Evolutionary conservation across 2,888 invertebrate species (phyloP), one percentile per base, ranked within the genome.

Genomic region (Pinctada fucata): DNA sequence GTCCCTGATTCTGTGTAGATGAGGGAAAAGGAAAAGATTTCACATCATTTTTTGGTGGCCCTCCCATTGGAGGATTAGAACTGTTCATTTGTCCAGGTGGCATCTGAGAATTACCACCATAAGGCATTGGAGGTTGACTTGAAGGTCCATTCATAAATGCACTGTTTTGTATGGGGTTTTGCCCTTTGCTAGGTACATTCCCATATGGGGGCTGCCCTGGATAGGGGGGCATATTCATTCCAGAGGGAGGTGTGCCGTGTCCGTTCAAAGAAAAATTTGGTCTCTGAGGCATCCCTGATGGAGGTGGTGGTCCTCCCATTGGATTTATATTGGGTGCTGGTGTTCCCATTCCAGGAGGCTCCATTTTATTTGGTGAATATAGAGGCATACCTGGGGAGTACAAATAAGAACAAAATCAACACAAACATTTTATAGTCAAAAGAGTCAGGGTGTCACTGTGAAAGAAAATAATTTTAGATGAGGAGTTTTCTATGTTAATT

Each of bases 211-310:
- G 72, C 51, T 47, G 51, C n/a, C 72, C 52, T 52, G 50, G 72
- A 51, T 31, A 47, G 16, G 72, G 72, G 49, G 69, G 64, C 31
- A 16, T 66, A 66, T 50, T 74, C 10, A 65, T 16, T 10, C 8
- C 13, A 48, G 72, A 66, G 66, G 74, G 74, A 8, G 74, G 74
- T n/a, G 74, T 74, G 10, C 74, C 74, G 51, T 74, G 74, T 45
- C 74, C 74, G 66, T 74, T 74, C 50, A 74, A 64, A 10, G 74
- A 48, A 16, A 63, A 45, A 66, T 74, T 74, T 6, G 65, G 49
- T 50, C 74, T 51, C 45, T 45, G 2, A 4, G 66, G 50, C 3
- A 49, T 6, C 10, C 8, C 8, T 47, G 66, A 58, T 10, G 6
- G 6, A 6, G 13, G 6, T 58, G 58, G 58, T 10, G 58, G 58